phyloP scores from a whole-genome alignment of 2,888 invertebrate genomes.

The Tetragonisca angustula region DNA sequence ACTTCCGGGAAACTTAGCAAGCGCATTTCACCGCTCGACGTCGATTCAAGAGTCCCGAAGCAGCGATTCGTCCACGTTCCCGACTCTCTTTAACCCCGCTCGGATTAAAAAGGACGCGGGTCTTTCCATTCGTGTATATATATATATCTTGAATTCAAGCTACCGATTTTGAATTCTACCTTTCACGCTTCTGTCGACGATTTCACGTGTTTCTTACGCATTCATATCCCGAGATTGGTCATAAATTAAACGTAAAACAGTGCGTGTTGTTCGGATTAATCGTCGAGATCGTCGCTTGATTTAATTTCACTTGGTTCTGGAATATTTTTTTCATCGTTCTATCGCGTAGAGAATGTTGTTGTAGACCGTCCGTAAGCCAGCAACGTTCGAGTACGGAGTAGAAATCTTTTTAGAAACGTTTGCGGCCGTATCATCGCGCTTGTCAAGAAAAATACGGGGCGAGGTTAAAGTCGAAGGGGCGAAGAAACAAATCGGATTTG shows the following conservation, averaged over 20 bases:
- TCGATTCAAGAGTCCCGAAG: constrained; percentile 63
- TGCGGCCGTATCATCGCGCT: not conserved
- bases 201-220: not conserved
- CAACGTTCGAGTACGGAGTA: too few relatives aligned
- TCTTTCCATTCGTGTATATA: constrained; percentile 10
- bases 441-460: not conserved
- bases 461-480: not conserved
- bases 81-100: constrained; percentile 14
- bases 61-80: constrained; percentile 55
- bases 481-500: not conserved
- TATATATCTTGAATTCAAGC: constrained; percentile 15
- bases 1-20: constrained; percentile 70
- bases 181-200: not conserved
- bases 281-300: too few relatives aligned
- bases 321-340: too few relatives aligned
- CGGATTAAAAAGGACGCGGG: constrained; percentile 12
- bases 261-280: not conserved
- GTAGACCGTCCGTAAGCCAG: too few relatives aligned
- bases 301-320: too few relatives aligned
- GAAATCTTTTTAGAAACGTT: too few relatives aligned
- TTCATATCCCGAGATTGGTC: not conserved
- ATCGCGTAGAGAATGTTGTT: too few relatives aligned
- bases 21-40: constrained; percentile 59
- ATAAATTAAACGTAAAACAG: not conserved
- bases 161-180: not conserved